Percentiles rank a stretch among this genome's conserved stretches.
Evolutionary conservation across 2,888 invertebrate species (phyloP).

Genomic region (Hypselothyrea guttata): DNA sequence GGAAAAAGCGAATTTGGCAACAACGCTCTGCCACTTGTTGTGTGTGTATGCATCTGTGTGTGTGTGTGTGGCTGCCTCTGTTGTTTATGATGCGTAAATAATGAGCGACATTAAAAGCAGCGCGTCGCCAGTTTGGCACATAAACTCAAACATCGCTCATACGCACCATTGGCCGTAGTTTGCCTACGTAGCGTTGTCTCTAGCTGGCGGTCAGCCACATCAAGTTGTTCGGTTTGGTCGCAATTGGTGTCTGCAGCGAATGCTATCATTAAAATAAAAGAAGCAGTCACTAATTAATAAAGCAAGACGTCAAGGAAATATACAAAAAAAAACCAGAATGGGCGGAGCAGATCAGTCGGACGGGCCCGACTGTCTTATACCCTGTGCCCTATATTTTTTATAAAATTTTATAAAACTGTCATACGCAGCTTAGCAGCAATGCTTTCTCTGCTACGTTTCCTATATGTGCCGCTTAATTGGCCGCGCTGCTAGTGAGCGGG

Average conservation of each 20-base stretch:
- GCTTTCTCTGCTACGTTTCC: too few relatives aligned
- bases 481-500: too few relatives aligned
- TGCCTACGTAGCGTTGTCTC: slow-evolving; percentile 7
- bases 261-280: slow-evolving; percentile 3
- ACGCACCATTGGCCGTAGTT: slow-evolving; percentile 42
- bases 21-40: background rate
- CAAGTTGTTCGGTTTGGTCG: slow-evolving; percentile 45
- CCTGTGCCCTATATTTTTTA: too few relatives aligned
- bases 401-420: too few relatives aligned
- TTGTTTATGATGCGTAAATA: slow-evolving; percentile 64
- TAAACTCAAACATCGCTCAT: slow-evolving; percentile 45
- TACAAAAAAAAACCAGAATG: too few relatives aligned
- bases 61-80: slow-evolving; percentile 19
- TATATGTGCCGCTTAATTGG: too few relatives aligned
- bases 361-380: too few relatives aligned
- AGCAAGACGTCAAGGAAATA: slow-evolving; percentile 50
- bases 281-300: slow-evolving; percentile 54
- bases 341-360: too few relatives aligned
- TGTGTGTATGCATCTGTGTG: slow-evolving; percentile 8
- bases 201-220: slow-evolving; percentile 44
- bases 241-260: slow-evolving; percentile 24
- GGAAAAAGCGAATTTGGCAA: too few relatives aligned
- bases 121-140: slow-evolving; percentile 30
- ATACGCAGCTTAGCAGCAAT: too few relatives aligned
- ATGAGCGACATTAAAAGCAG: slow-evolving; percentile 60